phyloP scores from a whole-genome alignment of 2,797 vertebrate species.

The Eupleurogrammus muticus region DNA sequence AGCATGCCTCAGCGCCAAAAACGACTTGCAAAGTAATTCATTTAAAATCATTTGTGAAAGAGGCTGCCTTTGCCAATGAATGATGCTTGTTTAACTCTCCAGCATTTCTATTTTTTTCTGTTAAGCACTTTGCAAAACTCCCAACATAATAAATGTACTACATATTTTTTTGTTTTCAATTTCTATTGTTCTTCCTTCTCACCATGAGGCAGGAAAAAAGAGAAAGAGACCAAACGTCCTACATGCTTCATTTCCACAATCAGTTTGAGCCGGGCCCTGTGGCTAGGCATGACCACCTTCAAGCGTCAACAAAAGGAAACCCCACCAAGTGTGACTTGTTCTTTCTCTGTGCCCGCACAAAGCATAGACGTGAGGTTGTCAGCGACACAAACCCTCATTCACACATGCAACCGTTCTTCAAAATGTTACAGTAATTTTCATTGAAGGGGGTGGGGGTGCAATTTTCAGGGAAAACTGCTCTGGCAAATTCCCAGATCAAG shows the following conservation, averaged over 20 bases:
- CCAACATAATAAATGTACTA: no score
- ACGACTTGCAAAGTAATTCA: no score
- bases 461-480: no score
- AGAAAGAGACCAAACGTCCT: background rate
- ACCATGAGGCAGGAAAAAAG: background rate
- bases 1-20: background rate
- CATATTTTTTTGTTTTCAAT: constrained; percentile 3
- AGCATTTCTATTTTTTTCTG: constrained; percentile 6
- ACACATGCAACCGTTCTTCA: no score
- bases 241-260: constrained; percentile 13
- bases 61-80: no score
- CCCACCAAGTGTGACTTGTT: constrained; percentile 32
- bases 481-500: no score
- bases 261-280: background rate
- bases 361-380: constrained; percentile 49
- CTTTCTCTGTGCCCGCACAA: constrained; percentile 24
- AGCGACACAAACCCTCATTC: constrained; percentile 14
- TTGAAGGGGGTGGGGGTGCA: no score
- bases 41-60: no score
- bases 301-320: constrained; percentile 52
- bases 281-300: constrained; percentile 28
- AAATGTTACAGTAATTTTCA: no score
- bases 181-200: background rate
- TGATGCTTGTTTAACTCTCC: background rate
- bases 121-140: constrained; percentile 7